phyloP scores from a whole-genome alignment of 2,113 vertebrate genomes.

The Pachypanchax playfairii region DNA sequence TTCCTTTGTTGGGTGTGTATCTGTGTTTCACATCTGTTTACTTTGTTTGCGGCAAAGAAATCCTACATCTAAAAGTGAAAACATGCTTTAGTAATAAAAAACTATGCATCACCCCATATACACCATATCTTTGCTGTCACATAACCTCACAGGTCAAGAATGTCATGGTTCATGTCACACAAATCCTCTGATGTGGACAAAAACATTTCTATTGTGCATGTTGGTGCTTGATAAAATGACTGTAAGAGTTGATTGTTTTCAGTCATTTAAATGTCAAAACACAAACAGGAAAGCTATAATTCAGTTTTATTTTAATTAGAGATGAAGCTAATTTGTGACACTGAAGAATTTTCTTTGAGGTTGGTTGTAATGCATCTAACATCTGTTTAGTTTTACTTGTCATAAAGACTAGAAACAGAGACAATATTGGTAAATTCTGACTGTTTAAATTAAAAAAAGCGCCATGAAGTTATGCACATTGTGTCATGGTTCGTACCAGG shows the following conservation, averaged over 20 bases:
- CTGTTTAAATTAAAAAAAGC: too few relatives aligned
- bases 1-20: neutral
- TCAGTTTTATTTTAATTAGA: neutral
- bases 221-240: too few relatives aligned
- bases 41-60: neutral
- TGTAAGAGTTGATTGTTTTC: conserved; percentile 1
- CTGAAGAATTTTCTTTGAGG: too few relatives aligned
- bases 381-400: too few relatives aligned
- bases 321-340: neutral
- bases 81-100: conserved; percentile 23
- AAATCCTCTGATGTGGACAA: conserved; percentile 21
- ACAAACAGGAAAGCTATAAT: conserved; percentile 1
- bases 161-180: neutral
- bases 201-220: too few relatives aligned
- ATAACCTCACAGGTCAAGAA: conserved; percentile 39
- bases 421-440: too few relatives aligned
- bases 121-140: conserved; percentile 6
- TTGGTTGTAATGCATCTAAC: too few relatives aligned
- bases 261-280: conserved; percentile 4
- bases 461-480: too few relatives aligned
- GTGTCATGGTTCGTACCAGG: too few relatives aligned
- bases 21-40: conserved; percentile 10
- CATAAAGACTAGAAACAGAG: too few relatives aligned
- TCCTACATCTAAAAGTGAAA: conserved; percentile 29
- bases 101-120: conserved; percentile 14